Evolutionary conservation across 2,888 invertebrate genomes (phyloP).

Genomic region (Smittia sp.): DNA sequence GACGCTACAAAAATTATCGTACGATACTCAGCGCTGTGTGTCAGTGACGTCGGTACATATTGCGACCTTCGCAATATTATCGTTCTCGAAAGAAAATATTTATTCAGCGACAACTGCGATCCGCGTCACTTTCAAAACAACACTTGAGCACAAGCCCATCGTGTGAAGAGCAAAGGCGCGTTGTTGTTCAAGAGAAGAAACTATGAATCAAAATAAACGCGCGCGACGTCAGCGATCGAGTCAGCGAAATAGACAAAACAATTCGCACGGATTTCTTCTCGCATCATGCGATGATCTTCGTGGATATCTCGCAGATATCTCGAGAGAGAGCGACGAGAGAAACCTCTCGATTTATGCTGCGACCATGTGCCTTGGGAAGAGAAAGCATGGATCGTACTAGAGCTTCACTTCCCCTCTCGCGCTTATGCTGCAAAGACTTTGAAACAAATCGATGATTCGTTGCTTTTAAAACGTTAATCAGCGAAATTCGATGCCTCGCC

Average conservation of each 20-base stretch:
- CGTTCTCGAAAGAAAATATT: too few relatives aligned
- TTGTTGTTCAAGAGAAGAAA: too few relatives aligned
- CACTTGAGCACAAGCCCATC: too few relatives aligned
- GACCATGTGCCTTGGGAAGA: neutral
- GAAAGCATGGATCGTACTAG: neutral
- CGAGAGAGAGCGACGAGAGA: neutral
- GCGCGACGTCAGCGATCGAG: conserved; percentile 5
- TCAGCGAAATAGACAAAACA: neutral
- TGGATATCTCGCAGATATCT: too few relatives aligned
- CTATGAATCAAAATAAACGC: too few relatives aligned
- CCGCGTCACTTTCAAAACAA: too few relatives aligned
- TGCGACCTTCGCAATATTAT: neutral
- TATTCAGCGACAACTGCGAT: too few relatives aligned
- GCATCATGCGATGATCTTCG: too few relatives aligned
- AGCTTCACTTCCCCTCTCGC: neutral
- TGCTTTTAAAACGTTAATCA: neutral
- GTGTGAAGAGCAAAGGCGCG: too few relatives aligned
- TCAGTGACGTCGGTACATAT: neutral
- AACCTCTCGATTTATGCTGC: neutral
- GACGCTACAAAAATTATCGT: conserved; percentile 15
- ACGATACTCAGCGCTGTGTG: conserved; percentile 1
- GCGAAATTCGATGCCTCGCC: neutral
- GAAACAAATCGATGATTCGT: neutral
- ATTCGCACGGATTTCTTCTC: too few relatives aligned
- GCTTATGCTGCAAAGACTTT: neutral